These are phyloP conservation scores for Abrostola tripartita DNA, from an alignment of 2,888 invertebrate genomes.

Conservation along the genomic window DNA sequence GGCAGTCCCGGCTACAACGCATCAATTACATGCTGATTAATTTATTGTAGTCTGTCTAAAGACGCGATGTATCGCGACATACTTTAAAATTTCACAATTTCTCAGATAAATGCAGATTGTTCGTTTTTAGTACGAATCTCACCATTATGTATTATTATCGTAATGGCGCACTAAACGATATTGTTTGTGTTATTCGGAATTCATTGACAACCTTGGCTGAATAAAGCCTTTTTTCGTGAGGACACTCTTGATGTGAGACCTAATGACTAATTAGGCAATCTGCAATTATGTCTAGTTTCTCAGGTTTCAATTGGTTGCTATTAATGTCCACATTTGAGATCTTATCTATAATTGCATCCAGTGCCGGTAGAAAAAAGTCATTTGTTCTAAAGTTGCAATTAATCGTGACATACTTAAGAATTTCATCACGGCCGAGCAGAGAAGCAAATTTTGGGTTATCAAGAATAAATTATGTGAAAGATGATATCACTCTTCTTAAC, in stretches of 20 bases:
- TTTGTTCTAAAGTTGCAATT: constrained; percentile 10
- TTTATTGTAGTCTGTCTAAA: constrained; percentile 29
- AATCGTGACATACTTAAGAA: constrained; percentile 4
- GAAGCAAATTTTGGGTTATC: not conserved
- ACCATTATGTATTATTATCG: too few relatives aligned
- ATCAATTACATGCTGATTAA: constrained; percentile 46
- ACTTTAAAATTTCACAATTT: constrained; percentile 23
- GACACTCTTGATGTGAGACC: too few relatives aligned
- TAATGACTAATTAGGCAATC: too few relatives aligned
- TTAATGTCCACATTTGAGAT: not conserved
- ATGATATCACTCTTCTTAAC: constrained; percentile 37
- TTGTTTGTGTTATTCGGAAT: too few relatives aligned
- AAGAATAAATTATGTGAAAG: constrained; percentile 23
- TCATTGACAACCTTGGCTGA: too few relatives aligned
- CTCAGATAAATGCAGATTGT: constrained; percentile 1
- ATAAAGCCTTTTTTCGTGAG: too few relatives aligned
- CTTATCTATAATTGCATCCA: constrained; percentile 1
- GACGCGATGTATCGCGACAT: constrained; percentile 23
- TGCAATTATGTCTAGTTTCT: not conserved
- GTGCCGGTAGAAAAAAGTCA: not conserved
- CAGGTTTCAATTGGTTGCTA: not conserved
- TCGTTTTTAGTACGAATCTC: not conserved
- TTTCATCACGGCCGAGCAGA: constrained; percentile 15
- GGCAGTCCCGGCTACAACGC: constrained; percentile 11
- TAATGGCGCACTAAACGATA: too few relatives aligned